Evolutionary conservation across 2,888 invertebrate species (phyloP).

Genomic region (Apodemia hepburni): DNA sequence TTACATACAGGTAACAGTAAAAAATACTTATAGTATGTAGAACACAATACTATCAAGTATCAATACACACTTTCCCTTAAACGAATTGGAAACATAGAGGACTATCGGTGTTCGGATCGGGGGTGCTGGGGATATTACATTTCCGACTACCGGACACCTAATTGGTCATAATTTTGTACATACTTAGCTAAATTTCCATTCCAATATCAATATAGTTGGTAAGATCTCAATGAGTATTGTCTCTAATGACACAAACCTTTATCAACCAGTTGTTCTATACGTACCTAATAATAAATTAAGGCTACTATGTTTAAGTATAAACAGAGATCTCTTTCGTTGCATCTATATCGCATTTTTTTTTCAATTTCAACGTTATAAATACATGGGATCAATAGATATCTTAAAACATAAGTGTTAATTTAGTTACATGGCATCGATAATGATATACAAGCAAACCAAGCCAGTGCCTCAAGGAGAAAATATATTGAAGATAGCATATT

Average conservation of each 20-base stretch:
- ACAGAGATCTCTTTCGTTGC: slow-evolving; percentile 5
- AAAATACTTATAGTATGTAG: no score
- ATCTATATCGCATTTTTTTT: not conserved
- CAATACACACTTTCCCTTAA: no score
- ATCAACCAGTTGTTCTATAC: not conserved
- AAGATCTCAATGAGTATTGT: not conserved
- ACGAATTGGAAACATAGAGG: no score
- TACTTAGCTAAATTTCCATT: not conserved
- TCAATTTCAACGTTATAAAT: not conserved
- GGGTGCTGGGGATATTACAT: no score
- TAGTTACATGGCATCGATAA: not conserved
- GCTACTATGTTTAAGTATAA: not conserved
- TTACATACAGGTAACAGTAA: no score
- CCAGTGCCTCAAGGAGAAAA: not conserved
- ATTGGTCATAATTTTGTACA: not conserved
- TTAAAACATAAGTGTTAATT: not conserved
- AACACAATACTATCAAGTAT: no score
- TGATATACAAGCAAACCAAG: not conserved
- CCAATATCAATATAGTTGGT: not conserved
- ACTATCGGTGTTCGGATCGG: no score
- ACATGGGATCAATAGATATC: slow-evolving; percentile 1
- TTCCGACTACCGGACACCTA: not conserved
- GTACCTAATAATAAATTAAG: slow-evolving; percentile 1
- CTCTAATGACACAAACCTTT: not conserved
- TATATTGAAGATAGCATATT: not conserved